Base-by-base conservation (phyloP, 2,797 vertebrate species). In the Gobio occitaniae region DNA sequence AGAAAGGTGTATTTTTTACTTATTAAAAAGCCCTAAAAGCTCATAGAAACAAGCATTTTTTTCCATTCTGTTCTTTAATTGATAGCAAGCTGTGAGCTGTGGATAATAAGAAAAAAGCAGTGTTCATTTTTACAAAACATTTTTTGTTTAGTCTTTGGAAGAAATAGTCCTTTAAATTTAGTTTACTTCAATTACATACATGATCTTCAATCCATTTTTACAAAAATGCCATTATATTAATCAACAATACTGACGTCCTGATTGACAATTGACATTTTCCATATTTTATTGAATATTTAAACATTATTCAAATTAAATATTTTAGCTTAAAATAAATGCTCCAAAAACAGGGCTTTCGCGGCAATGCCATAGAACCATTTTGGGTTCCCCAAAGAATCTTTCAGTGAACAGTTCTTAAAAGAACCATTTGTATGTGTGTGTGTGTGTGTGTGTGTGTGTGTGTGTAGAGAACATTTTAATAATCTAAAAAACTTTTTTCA, bases 1-100 rank as follows among this genome's bases (percentile, higher is more conserved):
- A 97, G 95, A 96, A 97, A 97, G 96, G 94, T 96, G 94, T 48
- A 41, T 77, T 96, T 96, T 97, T 97, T 78, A 98, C 97, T 96
- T 97, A 97, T 96, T 96, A 97, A 97, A 95, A 97, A 96, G 95
- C 94, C 93, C 91, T 96, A 94, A 97, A 96, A 95, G 94, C 91
- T 94, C 93, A 94, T 90, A 91, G 90, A 93, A 93, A 94, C 94
- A 95, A 95, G 95, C 96, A 95, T 96, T 94, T 97, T 97, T 95
- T 86, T 92, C 88, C 84, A 86, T 91, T 89, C 90, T 86, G 90
- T 88, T 92, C 86, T 90, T 50, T 6, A 25, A 21, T 66, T 50
- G 12, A 47, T 52, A 75, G 63, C 65, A 17, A 76, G 77, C 6
- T 70, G 50, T 25, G 41, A 76, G 13, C 13, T 47, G 47, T 74